Percentiles rank a stretch among this genome's conserved stretches.
Evolutionary conservation across 2,888 invertebrate genomes (phyloP).

Genomic region (Brachyptera putata): DNA sequence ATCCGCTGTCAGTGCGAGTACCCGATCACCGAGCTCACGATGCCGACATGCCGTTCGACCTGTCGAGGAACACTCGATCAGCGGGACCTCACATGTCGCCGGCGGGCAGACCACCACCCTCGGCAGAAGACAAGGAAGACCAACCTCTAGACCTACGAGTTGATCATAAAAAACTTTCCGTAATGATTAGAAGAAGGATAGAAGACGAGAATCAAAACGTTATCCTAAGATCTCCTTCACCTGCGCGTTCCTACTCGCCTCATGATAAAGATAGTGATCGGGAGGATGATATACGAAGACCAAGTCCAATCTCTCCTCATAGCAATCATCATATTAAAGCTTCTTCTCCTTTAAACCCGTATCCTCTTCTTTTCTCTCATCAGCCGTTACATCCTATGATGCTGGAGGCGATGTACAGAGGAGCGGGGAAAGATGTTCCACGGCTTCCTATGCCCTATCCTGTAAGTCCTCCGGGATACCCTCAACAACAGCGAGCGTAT

Average conservation of each 20-base stretch:
- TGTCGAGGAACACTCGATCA: slow-evolving; percentile 48
- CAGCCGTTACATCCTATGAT: slow-evolving; percentile 66
- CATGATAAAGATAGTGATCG: slow-evolving; percentile 29
- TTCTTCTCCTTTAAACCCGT: slow-evolving; percentile 30
- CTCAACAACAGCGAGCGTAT: slow-evolving; percentile 45
- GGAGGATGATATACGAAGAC: slow-evolving; percentile 41
- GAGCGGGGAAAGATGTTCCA: slow-evolving; percentile 52
- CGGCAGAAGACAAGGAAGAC: slow-evolving; percentile 49
- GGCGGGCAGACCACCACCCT: slow-evolving; percentile 48
- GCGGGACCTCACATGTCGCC: slow-evolving; percentile 39
- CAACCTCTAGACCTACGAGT: slow-evolving; percentile 86
- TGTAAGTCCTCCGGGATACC: slow-evolving; percentile 46
- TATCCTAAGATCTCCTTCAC: slow-evolving; percentile 47
- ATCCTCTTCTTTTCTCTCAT: slow-evolving; percentile 54
- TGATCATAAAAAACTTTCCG: slow-evolving; percentile 68
- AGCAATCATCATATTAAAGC: slow-evolving; percentile 43
- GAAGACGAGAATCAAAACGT: slow-evolving; percentile 87
- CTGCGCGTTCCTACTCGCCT: slow-evolving; percentile 30
- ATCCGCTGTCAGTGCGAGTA: slow-evolving; percentile 60
- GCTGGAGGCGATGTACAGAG: slow-evolving; percentile 64
- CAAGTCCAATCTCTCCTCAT: slow-evolving; percentile 43
- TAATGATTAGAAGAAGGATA: slow-evolving; percentile 50
- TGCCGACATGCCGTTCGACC: slow-evolving; percentile 60
- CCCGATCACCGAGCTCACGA: slow-evolving; percentile 41
- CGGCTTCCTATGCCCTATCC: slow-evolving; percentile 58